These are phyloP conservation scores for Phalanger gymnotis DNA, from an alignment of 2,797 vertebrate genomes.

Conservation along the genomic window DNA sequence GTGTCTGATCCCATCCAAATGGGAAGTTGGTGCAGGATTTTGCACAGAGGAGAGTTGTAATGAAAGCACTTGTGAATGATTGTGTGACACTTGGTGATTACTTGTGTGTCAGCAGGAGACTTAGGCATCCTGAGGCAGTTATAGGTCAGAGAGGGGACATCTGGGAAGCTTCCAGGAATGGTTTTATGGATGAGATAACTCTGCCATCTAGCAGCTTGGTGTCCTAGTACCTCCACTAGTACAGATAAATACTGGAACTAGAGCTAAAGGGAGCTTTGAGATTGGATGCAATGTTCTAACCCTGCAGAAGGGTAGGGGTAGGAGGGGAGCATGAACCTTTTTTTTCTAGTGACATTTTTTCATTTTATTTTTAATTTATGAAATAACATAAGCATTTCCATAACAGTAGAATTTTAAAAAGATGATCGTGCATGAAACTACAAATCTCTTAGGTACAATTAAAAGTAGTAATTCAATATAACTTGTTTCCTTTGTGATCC, in stretches of 20 bases:
- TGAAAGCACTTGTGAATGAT: not conserved
- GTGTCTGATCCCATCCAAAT: not conserved
- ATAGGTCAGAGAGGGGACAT: not conserved
- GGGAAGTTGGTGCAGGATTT: not conserved
- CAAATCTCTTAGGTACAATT: not conserved
- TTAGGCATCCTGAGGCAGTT: not conserved
- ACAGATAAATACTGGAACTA: not conserved
- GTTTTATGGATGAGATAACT: not conserved
- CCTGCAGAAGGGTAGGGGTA: not conserved
- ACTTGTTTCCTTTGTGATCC: not conserved
- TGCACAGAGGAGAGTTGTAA: not conserved
- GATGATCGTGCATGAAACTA: not conserved
- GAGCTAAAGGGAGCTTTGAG: not conserved
- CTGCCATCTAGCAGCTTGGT: not conserved
- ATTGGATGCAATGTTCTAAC: not conserved
- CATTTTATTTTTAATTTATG: not conserved
- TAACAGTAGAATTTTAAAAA: not conserved
- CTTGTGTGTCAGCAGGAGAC: not conserved
- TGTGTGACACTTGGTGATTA: not conserved
- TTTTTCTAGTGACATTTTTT: not conserved
- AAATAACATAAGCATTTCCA: not conserved
- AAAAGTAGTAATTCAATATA: not conserved
- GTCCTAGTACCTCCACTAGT: not conserved
- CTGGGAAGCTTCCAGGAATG: not conserved
- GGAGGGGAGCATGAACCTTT: not conserved